These are phyloP conservation scores for Thryonomys swinderianus DNA, from an alignment of 2,113 vertebrate species.

Conservation along the genomic window DNA sequence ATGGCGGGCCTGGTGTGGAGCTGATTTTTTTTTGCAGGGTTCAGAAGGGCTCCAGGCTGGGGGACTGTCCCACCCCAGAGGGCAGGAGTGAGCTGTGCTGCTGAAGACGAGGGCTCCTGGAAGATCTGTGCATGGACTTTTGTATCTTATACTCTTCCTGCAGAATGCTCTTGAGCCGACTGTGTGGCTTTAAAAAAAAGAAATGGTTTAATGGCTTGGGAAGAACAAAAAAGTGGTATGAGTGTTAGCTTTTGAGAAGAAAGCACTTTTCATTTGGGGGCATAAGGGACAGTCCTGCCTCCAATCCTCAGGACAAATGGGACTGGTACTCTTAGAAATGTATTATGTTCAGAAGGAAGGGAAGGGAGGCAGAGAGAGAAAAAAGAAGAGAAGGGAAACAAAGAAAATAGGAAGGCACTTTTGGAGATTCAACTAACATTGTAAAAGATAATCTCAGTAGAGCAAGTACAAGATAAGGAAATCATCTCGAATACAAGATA, in stretches of 20 bases:
- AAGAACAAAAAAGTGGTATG: neutral
- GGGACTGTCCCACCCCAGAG: neutral
- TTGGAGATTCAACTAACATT: neutral
- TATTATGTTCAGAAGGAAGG: neutral
- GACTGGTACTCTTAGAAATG: neutral
- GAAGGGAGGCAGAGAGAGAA: neutral
- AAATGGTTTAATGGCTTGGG: neutral
- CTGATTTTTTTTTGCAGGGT: neutral
- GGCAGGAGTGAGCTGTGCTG: neutral
- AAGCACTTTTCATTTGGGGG: neutral
- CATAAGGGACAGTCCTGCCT: neutral
- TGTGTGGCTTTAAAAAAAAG: neutral
- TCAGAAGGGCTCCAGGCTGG: neutral
- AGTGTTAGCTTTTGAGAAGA: neutral
- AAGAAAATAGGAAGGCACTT: neutral
- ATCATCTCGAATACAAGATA: neutral
- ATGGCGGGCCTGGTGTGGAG: neutral
- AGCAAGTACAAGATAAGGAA: neutral
- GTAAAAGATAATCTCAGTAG: constrained; percentile 18
- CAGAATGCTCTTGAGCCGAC: neutral
- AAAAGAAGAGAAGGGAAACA: neutral
- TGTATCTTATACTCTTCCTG: neutral
- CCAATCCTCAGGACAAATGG: neutral
- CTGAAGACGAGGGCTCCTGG: neutral
- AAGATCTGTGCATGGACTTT: neutral